A percentile compares a stretch with the other conserved stretches of the same genome.
Conservation (phyloP, 2,888 invertebrate genomes). For the Leucania comma region DNA sequence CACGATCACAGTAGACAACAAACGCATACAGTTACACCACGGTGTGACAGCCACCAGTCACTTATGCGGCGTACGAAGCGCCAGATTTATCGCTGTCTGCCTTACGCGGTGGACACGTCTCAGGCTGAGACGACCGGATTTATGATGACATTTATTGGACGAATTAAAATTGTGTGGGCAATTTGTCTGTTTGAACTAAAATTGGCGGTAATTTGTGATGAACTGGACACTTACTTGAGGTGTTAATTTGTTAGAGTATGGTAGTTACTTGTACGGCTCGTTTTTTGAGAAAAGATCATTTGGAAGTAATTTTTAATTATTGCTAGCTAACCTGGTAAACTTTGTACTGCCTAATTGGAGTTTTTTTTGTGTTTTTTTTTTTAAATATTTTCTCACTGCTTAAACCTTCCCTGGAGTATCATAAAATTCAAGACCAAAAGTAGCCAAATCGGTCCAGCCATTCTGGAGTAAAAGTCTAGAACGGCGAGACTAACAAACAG, state of each 20-base stretch:
- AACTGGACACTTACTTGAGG: neutral
- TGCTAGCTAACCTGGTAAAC: too few relatives aligned
- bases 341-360: too few relatives aligned
- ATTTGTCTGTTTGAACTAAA: constrained; percentile 48
- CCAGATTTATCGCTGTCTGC: constrained; percentile 83
- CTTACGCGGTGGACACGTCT: constrained; percentile 76
- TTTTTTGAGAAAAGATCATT: neutral
- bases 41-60: constrained; percentile 70
- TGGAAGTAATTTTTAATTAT: neutral
- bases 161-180: constrained; percentile 71
- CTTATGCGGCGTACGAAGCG: constrained; percentile 74
- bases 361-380: too few relatives aligned
- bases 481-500: too few relatives aligned
- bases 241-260: neutral
- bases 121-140: constrained; percentile 76
- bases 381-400: too few relatives aligned
- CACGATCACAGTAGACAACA: constrained; percentile 5
- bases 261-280: neutral
- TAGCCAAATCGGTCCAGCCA: too few relatives aligned
- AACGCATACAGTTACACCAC: constrained; percentile 47
- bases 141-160: constrained; percentile 79
- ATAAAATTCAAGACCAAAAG: too few relatives aligned
- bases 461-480: too few relatives aligned
- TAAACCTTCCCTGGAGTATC: too few relatives aligned
- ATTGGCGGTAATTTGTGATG: constrained; percentile 36